Conservation (phyloP, 1,140 invertebrate genomes). For the Protaetia brevitarsis region DNA sequence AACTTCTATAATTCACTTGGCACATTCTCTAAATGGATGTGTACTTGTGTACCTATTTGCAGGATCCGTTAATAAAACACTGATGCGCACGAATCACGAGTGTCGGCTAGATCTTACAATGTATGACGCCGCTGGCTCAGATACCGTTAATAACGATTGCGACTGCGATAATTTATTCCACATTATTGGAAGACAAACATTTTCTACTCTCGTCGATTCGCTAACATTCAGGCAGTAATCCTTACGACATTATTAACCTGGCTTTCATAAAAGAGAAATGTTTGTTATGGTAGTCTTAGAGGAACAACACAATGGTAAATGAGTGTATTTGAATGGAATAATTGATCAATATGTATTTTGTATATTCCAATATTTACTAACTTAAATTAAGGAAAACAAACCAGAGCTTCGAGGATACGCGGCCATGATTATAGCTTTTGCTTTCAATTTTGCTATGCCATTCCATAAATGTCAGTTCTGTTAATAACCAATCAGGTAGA, state of each 20-base stretch:
- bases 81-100: background rate
- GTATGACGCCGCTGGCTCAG: background rate
- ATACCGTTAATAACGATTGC: constrained; percentile 1
- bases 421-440: too few relatives aligned
- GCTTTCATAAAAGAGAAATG: background rate
- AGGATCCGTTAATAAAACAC: background rate
- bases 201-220: background rate
- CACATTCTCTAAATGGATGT: too few relatives aligned
- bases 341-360: background rate
- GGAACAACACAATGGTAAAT: constrained; percentile 1
- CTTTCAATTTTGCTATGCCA: too few relatives aligned
- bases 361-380: too few relatives aligned
- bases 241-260: background rate
- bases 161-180: constrained; percentile 7
- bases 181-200: constrained; percentile 6
- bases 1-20: too few relatives aligned
- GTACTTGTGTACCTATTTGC: too few relatives aligned
- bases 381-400: too few relatives aligned
- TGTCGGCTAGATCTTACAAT: background rate
- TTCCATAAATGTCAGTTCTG: too few relatives aligned
- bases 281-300: background rate
- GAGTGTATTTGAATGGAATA: too few relatives aligned
- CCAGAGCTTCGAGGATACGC: too few relatives aligned
- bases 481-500: too few relatives aligned
- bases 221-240: background rate